Conservation (phyloP, 2,797 vertebrate genomes). For the Saxicola maurus region DNA sequence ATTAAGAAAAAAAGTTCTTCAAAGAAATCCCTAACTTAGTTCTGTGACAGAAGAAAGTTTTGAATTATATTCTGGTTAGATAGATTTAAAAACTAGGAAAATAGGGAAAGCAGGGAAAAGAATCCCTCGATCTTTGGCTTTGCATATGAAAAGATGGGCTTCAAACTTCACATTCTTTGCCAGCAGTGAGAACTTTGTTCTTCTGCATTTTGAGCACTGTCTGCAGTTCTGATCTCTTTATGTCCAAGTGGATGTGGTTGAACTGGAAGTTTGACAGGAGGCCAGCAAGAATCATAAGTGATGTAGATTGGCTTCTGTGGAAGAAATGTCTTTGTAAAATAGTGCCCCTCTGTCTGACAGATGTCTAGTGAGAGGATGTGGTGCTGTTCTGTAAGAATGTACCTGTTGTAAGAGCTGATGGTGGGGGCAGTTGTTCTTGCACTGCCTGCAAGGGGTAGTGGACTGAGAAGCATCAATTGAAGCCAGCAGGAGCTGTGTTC, state of each 20-base stretch:
- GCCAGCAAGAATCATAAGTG: rapidly evolving
- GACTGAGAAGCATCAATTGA: not conserved
- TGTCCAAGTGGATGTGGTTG: not conserved
- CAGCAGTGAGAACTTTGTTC: not conserved
- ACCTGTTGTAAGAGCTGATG: not conserved
- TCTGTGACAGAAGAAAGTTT: not conserved
- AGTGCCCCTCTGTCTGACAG: not conserved
- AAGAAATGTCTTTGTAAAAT: not conserved
- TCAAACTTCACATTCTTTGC: not conserved
- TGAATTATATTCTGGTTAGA: not conserved
- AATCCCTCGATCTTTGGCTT: not conserved
- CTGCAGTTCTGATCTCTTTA: not conserved
- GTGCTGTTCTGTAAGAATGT: not conserved
- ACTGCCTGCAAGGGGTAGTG: not conserved
- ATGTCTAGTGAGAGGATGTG: not conserved
- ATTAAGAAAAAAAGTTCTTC: not conserved
- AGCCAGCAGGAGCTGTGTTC: not conserved
- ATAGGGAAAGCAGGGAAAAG: rapidly evolving
- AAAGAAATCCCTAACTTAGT: not conserved
- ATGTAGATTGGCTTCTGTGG: not conserved
- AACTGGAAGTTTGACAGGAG: not conserved
- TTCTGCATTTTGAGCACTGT: not conserved
- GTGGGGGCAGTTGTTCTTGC: not conserved
- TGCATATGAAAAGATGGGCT: not conserved
- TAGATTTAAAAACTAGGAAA: not conserved